Percentiles rank a stretch among this genome's conserved stretches.
phyloP scores from a whole-genome alignment of 2,888 invertebrate species.

The Leptinotarsa peninsularis region DNA sequence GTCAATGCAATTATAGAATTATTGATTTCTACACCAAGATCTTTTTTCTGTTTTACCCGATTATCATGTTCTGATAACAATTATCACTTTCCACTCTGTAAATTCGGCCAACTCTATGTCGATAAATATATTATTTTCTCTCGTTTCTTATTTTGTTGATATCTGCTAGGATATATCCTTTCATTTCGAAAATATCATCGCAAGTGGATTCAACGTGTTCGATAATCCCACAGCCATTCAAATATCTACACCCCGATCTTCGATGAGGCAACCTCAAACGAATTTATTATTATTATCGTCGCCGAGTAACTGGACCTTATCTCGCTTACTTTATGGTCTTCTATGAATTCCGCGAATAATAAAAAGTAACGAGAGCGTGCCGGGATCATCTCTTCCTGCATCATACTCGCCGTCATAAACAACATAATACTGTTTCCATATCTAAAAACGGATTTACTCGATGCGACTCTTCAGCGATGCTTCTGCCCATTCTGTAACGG shows the following conservation, averaged over 20 bases:
- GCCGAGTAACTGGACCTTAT: constrained; percentile 55
- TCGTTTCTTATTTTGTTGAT: too few species aligned
- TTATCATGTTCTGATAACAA: too few species aligned
- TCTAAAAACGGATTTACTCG: constrained; percentile 64
- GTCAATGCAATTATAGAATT: too few species aligned
- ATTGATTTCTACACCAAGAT: too few species aligned
- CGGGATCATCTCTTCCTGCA: constrained; percentile 61
- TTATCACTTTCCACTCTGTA: too few species aligned
- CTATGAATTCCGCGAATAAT: constrained; percentile 64
- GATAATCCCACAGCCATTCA: constrained; percentile 28
- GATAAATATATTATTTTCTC: too few species aligned
- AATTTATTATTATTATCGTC: constrained; percentile 58
- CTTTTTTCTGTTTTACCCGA: too few species aligned
- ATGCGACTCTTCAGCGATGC: constrained; percentile 38
- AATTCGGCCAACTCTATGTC: too few species aligned
- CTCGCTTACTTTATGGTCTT: constrained; percentile 56
- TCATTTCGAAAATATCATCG: too few species aligned
- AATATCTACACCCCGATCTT: constrained; percentile 37
- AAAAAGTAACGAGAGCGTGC: constrained; percentile 65
- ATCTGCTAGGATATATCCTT: too few species aligned
- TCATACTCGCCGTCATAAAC: constrained; percentile 61
- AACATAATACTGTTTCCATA: constrained; percentile 62
- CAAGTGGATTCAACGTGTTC: not conserved
- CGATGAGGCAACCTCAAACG: constrained; percentile 45
- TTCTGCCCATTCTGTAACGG: constrained; percentile 53